Base-by-base conservation (phyloP, 2,888 invertebrate species). In the Drosophila acutilabella region DNA sequence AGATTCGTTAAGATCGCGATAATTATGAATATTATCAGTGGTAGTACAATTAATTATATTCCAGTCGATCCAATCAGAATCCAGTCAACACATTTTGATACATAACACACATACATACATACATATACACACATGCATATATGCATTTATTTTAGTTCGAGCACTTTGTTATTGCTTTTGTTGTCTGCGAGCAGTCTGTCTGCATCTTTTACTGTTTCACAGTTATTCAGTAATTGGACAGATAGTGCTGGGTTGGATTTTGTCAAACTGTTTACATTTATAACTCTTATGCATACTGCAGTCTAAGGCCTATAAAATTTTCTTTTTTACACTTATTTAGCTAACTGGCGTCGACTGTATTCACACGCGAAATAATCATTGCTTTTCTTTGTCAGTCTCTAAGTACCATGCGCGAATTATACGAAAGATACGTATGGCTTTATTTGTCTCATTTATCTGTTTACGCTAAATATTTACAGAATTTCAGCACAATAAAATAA, bases 111-210 rank as follows among this genome's bases (percentile, higher is more conserved):
- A 58, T 64, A 45, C 65, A 44, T 10, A 62, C 20, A 40, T 18
- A 69, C n/a, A 48, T 2, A 60, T 45, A 40, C 56, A 64, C 30
- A 30, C 30, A 8, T 50, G 54, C 56, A 62, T 59, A 75, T 70
- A 64, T 81, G 67, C 78, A 82, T 79, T 84, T 86, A 87, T 87
- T 86, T 87, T 84, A 77, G 71, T 82, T 75, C 68, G 67, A 77
- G 75, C 82, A 82, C 75, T 74, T 80, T 81, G 73, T 84, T 84
- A 84, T 85, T 81, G 85, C 82, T 84, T 80, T 82, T 76, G 74
- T 74, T 78, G 78, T 79, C 75, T 74, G 60, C 30, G 30, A 7
- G 30, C 30, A 52, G 61, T 62, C 64, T 64, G 71, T 74, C 64
- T 80, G 72, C 84, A 80, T 84, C 50, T 74, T 72, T 57, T 26